phyloP scores from a whole-genome alignment of 1,140 invertebrate genomes.

The Platyura marginata region DNA sequence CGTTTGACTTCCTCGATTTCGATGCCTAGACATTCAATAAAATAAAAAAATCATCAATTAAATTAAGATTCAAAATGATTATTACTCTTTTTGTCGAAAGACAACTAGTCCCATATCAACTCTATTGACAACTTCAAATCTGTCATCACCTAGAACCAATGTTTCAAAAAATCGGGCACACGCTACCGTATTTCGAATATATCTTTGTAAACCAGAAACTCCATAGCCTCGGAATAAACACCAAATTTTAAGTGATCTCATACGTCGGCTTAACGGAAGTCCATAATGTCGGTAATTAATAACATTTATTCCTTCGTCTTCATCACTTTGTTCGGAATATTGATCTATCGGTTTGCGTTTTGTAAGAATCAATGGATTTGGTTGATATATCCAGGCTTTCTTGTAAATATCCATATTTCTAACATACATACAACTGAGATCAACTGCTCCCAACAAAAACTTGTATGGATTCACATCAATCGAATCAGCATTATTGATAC shows the following conservation, averaged over 20 bases:
- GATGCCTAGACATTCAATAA: too few species aligned
- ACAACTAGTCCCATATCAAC: constrained; percentile 56
- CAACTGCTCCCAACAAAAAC: constrained; percentile 78
- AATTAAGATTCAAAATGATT: constrained; percentile 2
- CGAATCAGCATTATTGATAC: constrained; percentile 71
- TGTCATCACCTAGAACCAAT: constrained; percentile 47
- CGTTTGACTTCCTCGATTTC: too few species aligned
- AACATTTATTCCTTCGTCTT: constrained; percentile 28
- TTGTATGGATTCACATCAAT: constrained; percentile 91
- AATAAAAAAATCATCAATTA: neutral
- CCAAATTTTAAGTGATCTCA: constrained; percentile 76
- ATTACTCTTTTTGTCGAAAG: constrained; percentile 31
- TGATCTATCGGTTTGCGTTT: too few species aligned
- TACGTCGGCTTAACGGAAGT: constrained; percentile 70
- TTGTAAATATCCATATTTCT: constrained; percentile 62
- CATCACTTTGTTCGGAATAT: constrained; percentile 47
- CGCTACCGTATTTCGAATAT: constrained; percentile 73
- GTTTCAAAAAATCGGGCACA: constrained; percentile 70
- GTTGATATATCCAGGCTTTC: constrained; percentile 75
- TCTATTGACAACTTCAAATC: constrained; percentile 71
- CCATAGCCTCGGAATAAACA: constrained; percentile 74
- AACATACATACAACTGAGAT: constrained; percentile 82
- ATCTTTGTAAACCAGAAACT: constrained; percentile 57
- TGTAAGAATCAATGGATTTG: constrained; percentile 79
- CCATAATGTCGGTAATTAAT: constrained; percentile 83